Conservation (phyloP, 2,113 vertebrate genomes). For the Platysteira castanea region DNA sequence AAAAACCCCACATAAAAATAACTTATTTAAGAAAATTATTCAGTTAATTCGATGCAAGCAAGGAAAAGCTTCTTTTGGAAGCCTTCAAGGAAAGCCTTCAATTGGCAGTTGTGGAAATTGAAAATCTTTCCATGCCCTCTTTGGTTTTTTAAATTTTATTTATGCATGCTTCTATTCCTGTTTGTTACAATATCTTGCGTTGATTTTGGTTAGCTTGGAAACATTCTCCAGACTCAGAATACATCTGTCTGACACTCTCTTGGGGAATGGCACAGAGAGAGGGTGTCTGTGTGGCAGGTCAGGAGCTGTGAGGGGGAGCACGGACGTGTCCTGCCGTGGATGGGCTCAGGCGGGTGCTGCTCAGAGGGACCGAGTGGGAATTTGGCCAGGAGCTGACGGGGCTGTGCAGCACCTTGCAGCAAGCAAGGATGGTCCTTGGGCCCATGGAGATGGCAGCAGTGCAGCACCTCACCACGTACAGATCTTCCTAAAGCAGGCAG, state of each 20-base stretch:
- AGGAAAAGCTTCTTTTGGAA: neutral
- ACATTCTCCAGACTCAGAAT: neutral
- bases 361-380: accelerated
- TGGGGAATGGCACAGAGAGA: neutral
- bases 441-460: neutral
- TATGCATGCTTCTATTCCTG: neutral
- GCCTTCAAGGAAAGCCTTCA: neutral
- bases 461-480: accelerated
- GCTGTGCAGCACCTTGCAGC: neutral
- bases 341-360: neutral
- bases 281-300: neutral
- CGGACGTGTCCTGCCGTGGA: accelerated
- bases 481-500: too few relatives aligned
- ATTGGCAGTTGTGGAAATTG: neutral
- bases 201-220: neutral
- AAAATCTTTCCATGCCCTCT: neutral
- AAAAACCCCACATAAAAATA: neutral
- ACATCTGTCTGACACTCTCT: neutral
- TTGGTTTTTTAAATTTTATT: neutral
- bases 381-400: neutral
- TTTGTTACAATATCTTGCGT: neutral
- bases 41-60: neutral
- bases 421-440: neutral
- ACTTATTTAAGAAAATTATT: neutral
- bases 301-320: neutral